Evolutionary conservation across 2,888 invertebrate genomes (phyloP).

Genomic region (Dasypolia templi): DNA sequence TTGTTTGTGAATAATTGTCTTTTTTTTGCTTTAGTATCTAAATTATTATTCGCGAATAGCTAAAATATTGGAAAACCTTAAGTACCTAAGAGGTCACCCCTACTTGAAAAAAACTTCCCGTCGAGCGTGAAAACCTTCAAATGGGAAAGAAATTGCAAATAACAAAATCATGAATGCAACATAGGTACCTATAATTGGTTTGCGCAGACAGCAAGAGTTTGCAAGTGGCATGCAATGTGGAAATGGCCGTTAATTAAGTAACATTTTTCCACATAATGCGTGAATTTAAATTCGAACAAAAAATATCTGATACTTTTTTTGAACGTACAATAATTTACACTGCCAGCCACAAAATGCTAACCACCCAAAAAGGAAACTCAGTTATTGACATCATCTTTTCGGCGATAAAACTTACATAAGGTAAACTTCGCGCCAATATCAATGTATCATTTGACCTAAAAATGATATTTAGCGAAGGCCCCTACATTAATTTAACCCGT

Average conservation of each 20-base stretch:
- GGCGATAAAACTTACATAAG: slow-evolving; percentile 25
- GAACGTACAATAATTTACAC: neutral
- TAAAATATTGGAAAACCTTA: slow-evolving; percentile 17
- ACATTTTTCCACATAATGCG: no score
- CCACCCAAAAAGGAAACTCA: slow-evolving; percentile 7
- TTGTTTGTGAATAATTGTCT: slow-evolving; percentile 48
- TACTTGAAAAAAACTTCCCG: neutral
- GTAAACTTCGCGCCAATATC: slow-evolving; percentile 46
- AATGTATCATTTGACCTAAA: slow-evolving; percentile 65
- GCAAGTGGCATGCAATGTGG: neutral
- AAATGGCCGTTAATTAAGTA: neutral
- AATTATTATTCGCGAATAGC: slow-evolving; percentile 35
- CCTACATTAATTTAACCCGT: slow-evolving; percentile 70
- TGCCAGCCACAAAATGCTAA: neutral
- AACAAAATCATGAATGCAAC: no score
- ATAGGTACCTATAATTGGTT: no score
- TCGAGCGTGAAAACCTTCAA: neutral
- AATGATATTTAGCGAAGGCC: slow-evolving; percentile 60
- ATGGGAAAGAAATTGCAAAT: neutral
- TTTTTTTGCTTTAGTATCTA: slow-evolving; percentile 35
- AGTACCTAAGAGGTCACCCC: neutral
- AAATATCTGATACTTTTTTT: neutral
- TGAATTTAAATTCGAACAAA: neutral
- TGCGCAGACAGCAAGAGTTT: neutral
- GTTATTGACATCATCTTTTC: slow-evolving; percentile 35